Evolutionary conservation across 2,888 invertebrate species (phyloP).

Genomic region (Lymantria monacha): DNA sequence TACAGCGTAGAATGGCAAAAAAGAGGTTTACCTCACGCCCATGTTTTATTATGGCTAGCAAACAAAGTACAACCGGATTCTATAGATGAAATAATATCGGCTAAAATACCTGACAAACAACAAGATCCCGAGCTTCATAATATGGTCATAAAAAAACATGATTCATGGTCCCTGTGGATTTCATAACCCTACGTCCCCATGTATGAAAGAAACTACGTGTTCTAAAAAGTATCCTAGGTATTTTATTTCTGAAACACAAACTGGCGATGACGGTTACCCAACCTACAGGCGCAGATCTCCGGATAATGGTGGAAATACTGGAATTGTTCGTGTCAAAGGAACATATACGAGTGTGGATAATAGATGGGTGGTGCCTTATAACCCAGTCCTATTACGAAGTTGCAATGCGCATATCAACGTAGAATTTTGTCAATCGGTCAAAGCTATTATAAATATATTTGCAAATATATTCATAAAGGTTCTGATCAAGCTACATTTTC

Average conservation of each 20-base stretch:
- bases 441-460: too few relatives aligned
- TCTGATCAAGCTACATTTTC: constrained; percentile 16
- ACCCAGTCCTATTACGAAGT: constrained; percentile 16
- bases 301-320: constrained; percentile 8
- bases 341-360: constrained; percentile 21
- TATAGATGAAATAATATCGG: constrained; percentile 17
- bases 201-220: constrained; percentile 37
- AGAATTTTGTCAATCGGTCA: too few relatives aligned
- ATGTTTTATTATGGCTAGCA: constrained; percentile 20
- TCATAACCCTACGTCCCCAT: constrained; percentile 29
- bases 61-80: constrained; percentile 17
- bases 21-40: constrained; percentile 22
- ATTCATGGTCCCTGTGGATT: constrained; percentile 19
- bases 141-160: constrained; percentile 8
- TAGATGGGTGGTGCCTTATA: constrained; percentile 38
- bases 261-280: constrained; percentile 29
- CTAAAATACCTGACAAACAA: constrained; percentile 14
- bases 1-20: constrained; percentile 29
- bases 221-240: constrained; percentile 40
- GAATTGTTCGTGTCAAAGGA: not conserved
- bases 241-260: constrained; percentile 37
- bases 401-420: constrained; percentile 24
- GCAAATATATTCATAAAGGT: too few relatives aligned
- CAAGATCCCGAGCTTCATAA: constrained; percentile 7
- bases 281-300: constrained; percentile 5